These are phyloP conservation scores for Orientallactaga bullata DNA, from an alignment of 2,113 vertebrate species.

Conservation along the genomic window DNA sequence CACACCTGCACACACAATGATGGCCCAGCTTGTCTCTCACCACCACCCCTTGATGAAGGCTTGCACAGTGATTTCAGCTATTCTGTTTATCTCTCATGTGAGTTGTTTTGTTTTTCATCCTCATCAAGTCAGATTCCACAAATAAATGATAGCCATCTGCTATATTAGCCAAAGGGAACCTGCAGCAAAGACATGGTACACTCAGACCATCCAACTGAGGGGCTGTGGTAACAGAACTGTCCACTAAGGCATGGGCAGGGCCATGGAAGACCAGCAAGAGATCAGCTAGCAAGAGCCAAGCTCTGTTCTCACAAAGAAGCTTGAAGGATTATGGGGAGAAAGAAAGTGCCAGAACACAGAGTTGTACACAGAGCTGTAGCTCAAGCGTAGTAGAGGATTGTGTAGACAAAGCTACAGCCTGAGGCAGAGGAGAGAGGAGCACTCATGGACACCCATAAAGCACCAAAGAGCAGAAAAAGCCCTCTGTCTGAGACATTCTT, in stretches of 20 bases:
- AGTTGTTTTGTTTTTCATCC: not conserved
- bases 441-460: not conserved
- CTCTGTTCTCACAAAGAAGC: not conserved
- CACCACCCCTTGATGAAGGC: fast-evolving
- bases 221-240: not conserved
- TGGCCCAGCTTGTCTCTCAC: not conserved
- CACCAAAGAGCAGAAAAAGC: not conserved
- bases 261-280: not conserved
- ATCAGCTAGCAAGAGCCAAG: not conserved
- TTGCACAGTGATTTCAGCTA: not conserved
- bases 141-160: not conserved
- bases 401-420: not conserved
- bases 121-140: not conserved
- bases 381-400: not conserved
- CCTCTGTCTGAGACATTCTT: not conserved
- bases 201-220: not conserved
- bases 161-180: not conserved
- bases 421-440: not conserved
- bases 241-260: not conserved
- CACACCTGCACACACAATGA: too few species aligned
- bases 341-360: not conserved
- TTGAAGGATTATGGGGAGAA: not conserved
- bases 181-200: not conserved
- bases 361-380: not conserved
- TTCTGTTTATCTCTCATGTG: not conserved